Base-by-base conservation (phyloP, 1,140 invertebrate genomes). In the Proales similis region DNA sequence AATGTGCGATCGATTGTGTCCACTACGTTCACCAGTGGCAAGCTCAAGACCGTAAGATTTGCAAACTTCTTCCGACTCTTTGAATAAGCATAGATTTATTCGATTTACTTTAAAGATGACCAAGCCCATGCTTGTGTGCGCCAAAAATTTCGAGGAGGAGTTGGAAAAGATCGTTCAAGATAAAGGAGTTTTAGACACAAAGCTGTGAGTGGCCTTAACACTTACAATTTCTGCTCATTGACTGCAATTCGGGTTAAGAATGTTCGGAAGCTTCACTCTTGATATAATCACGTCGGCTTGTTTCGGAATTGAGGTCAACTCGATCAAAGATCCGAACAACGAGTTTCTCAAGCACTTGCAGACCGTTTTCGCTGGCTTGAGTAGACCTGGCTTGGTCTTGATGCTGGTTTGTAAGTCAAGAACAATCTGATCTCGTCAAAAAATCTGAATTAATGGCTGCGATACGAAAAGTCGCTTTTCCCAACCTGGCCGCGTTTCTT, bases 1-100 rank as follows among this genome's bases (percentile, higher is more conserved):
- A 30, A 20, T 46, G 43, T 45, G n/a, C 20, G 57, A 19, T 36
- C 57, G 24, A 32, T 61, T 32, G n/a, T 61, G 6, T 61, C 57
- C 14, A 45, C 57, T 24, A 32, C 42, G 17, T 61, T 61, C 26
- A 30, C 57, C 4, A 61, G 39, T 30, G 57, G 39, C 32, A 61
- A 61, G 26, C 26, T 61, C 14, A 61, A 61, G 47, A 32, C 57
- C 45, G 51, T 60, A 24, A 39, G 9, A 30, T 5, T 22, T 7
- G 2, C 19, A 27, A 47, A 4, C 7, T 14, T 12, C 19, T 43
- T 43, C 11, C 17, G 30, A 36, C 6, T 53, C 20, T 5, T 36
- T 26, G 24, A 11, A 12, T 53, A 36, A 1, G 12, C 27, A 14
- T 12, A 53, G 42, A 19, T 26, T 12, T 29, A 14, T 27, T 1